A percentile compares a stretch with the other conserved stretches of the same genome.
Evolutionary conservation across 2,888 invertebrate species (phyloP).

Genomic region (Erebia ligea): DNA sequence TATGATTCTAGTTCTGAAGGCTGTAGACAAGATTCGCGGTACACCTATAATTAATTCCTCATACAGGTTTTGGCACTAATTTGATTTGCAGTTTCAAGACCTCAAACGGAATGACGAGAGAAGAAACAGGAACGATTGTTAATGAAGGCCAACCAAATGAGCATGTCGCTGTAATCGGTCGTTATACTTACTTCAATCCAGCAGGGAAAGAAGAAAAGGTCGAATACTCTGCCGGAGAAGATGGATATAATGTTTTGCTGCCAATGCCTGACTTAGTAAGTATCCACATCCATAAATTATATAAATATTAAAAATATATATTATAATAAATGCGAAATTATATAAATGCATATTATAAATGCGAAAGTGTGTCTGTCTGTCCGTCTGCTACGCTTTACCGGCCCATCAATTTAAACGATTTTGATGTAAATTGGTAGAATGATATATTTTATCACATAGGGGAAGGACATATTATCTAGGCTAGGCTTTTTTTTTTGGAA

Average conservation of each 20-base stretch:
- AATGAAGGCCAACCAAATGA: slow-evolving; percentile 51
- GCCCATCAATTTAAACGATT: too few relatives aligned
- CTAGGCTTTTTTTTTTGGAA: too few relatives aligned
- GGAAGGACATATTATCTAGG: background rate
- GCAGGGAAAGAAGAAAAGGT: slow-evolving; percentile 47
- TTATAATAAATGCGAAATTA: background rate
- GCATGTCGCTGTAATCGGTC: slow-evolving; percentile 50
- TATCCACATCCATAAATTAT: background rate
- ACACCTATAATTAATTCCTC: background rate
- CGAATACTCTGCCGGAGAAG: slow-evolving; percentile 50
- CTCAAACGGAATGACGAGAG: slow-evolving; percentile 85
- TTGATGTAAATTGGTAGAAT: too few relatives aligned
- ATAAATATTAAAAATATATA: too few relatives aligned
- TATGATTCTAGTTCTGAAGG: too few relatives aligned
- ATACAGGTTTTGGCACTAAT: background rate
- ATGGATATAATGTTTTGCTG: slow-evolving; percentile 43
- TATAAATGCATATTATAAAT: background rate
- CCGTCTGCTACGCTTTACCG: background rate
- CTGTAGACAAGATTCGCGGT: background rate
- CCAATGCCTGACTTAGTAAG: background rate
- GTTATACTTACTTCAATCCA: slow-evolving; percentile 50
- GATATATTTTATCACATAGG: too few relatives aligned
- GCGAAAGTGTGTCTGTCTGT: too few relatives aligned
- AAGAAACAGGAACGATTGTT: slow-evolving; percentile 83
- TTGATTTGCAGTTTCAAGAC: slow-evolving; percentile 81